phyloP scores from a whole-genome alignment of 2,797 vertebrate species.

The Uromys caudimaculatus region DNA sequence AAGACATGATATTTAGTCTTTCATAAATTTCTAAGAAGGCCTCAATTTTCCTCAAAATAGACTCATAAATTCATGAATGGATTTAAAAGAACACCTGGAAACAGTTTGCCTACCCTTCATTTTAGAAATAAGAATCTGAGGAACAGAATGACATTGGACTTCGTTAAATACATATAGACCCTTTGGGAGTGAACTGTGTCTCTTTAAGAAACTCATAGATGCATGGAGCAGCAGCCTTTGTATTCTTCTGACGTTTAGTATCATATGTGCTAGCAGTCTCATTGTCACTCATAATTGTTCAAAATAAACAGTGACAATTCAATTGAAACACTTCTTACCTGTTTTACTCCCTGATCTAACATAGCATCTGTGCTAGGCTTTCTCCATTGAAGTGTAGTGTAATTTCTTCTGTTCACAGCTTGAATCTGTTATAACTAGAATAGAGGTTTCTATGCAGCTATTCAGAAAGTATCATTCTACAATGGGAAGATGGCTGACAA shows the following conservation, averaged over 20 bases:
- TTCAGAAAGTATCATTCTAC: background rate
- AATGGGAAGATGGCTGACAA: background rate
- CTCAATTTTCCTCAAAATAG: background rate
- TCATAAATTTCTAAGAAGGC: background rate
- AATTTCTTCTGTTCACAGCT: background rate
- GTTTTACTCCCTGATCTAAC: background rate
- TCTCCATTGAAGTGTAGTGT: background rate
- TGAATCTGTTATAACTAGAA: background rate
- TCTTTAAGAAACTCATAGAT: background rate
- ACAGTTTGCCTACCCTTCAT: too few species aligned
- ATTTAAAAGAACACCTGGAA: background rate
- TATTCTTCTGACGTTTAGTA: background rate
- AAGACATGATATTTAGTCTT: too few species aligned
- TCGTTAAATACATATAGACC: accelerated
- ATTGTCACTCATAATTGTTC: background rate
- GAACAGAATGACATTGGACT: too few species aligned
- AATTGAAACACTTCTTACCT: too few species aligned
- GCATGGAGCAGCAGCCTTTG: background rate
- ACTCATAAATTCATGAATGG: background rate
- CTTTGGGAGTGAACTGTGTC: background rate
- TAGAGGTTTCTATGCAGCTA: background rate
- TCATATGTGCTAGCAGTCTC: background rate
- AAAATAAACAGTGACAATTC: background rate
- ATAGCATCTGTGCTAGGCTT: background rate
- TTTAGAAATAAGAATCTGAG: background rate